Evolutionary conservation across 2,797 vertebrate species (phyloP), one percentile per base, ranked within the genome.

Genomic region (Petrocephalus sullivani): DNA sequence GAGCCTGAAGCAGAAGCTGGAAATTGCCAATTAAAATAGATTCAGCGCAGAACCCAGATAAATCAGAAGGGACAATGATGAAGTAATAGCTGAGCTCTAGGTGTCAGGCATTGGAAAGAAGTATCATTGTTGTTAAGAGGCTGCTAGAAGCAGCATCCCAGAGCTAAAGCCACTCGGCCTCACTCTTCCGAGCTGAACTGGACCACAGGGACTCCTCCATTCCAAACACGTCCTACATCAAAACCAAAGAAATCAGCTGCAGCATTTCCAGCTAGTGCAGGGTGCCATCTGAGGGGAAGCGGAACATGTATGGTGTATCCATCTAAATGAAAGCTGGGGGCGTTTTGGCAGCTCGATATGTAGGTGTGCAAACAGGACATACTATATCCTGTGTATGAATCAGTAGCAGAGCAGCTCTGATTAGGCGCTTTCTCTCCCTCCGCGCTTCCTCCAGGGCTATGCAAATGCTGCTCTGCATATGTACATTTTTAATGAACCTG

Each of bases 21-120:
- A 83, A 83, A 83, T 83, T 49, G 78, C n/a, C 78, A 53, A 83
- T 83, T 83, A 83, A 83, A 83, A 83, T 4, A 14, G 37, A 53
- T 83, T 49, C 78, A 4, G 46, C 14, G 1, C 46, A 8, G 6
- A 82, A 2, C 19, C 6, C 19, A 23, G 78, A 49, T 46, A 41
- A 83, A 83, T 83, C 78, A 51, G 78, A 23, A 19, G 75, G 41
- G 78, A 21, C 19, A 83, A 8, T 83, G 49, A 49, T 53, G 4
- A 83, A 83, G 19, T 83, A 21, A n/a, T 53, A 51, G 41, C 41
- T 53, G 16, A 16, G n/a, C 41, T 83, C n/a, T 51, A 23, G 7
- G 23, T 21, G 37, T 83, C 78, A 21, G 4, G 78, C 14, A 53
- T 21, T 53, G 78, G 78, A 51, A 21, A 83, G 46, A 21, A 51